Base-by-base conservation (phyloP, 1,140 invertebrate genomes). In the Heliothis subflexa region DNA sequence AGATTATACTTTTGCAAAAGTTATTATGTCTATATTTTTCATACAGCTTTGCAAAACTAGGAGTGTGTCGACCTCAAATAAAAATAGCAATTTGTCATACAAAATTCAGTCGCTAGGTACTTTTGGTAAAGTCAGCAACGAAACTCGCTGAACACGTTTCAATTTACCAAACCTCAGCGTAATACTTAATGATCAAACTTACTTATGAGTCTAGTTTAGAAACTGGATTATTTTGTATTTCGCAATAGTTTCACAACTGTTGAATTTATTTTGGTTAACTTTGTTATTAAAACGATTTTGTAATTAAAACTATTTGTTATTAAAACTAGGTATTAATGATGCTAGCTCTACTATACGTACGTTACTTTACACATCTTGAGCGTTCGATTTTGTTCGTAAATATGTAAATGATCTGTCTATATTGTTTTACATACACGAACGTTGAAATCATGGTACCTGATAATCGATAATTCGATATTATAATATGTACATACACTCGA, bases 371-470 rank as follows among this genome's bases (percentile, higher is more conserved):
- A 62, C 12, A 11, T 62, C 5, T 62, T 62, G 59, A 40, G 25
- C 33, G 13, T 47, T 47, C 3, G 2, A 45, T 64, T 64, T 47
- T 21, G n/a, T 16, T 12, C 12, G 40, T 3, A 64, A 11, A 57
- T 57, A 57, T 40, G 28, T 66, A 18, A 66, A 66, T 66, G 45
- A 11, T n/a, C 62, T 66, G 40, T 47, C 62, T 18, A 66, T 45
- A 64, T 64, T 21, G 40, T n/a, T 66, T 66, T 21, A 16, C 40
- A 47, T 66, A 66, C 13, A 47, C 62, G 45, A 18, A 18, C 33
- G 16, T 55, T 55, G 54, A 55, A 10, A 18, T 9, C 5, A 40
- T 9, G 33, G 33, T 40, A 55, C 18, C n/a, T 55, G 16, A 16
- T 16, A 55, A 55, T 55, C 54, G 16, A 55, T 55, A 45, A 64